Base-by-base conservation (phyloP, 2,113 vertebrate species). In the Rhinolophus ferrumequinum region DNA sequence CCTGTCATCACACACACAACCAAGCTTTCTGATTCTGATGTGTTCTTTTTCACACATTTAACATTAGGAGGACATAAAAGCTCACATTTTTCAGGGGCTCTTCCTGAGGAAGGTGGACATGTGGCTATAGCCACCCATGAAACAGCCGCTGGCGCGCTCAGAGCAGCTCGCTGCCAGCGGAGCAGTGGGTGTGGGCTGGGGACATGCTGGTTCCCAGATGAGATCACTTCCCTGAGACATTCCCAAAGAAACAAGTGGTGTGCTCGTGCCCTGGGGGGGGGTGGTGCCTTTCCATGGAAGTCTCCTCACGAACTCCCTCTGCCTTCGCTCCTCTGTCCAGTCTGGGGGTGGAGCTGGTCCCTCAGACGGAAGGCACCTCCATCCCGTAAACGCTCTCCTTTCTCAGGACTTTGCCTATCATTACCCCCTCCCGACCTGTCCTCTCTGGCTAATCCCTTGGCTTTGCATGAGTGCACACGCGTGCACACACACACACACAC, bases 181-280 rank as follows among this genome's bases (percentile, higher is more conserved):
- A 24, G 19, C 54, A 0, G 38, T 16, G 93, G 91, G 95, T 64
- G 83, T 69, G 54, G 75, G 35, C 90, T 30, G 13, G 81, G 83
- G 75, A 66, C 11, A 0, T 35, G 19, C 88, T 84, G 26, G n/a
- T 70, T 85, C 93, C 93, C 81, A n/a, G 77, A 73, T 91, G 97
- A 97, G 92, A 47, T 94, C 47, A 90, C 93, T 73, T 92, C 81
- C 85, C 58, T 33, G 9, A 19, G 77, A 86, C 88, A 38, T 22
- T 30, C 50, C 66, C 64, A 3, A 21, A 33, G 84, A 62, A 76
- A 30, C 4, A 0, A 69, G 70, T 7, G 26, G 14, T 82, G 1
- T 19, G 44, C 62, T 95, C 14, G 13, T 15, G 73, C 54, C 8
- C 0, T 6, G 41, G 21, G 6, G 73, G 73, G 88, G 75, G 73